Evolutionary conservation across 2,113 vertebrate genomes (phyloP).

Genomic region (Chiloscyllium plagiosum): DNA sequence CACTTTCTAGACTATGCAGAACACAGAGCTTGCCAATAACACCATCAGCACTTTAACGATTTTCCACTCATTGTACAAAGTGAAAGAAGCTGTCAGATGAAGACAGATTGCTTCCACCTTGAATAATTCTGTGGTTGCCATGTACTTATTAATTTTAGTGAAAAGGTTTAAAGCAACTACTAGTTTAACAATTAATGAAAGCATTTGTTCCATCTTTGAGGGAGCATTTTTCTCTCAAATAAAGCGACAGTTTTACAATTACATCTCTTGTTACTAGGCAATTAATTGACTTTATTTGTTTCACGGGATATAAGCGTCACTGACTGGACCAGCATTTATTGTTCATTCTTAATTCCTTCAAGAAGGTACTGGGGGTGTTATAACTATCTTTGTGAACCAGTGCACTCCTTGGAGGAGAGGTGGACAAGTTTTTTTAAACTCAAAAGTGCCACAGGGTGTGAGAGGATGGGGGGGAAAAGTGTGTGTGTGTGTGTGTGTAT

Average conservation of each 20-base stretch:
- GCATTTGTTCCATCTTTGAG: background rate
- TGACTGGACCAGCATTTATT: too few relatives aligned
- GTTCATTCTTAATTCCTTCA: too few relatives aligned
- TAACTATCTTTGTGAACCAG: too few relatives aligned
- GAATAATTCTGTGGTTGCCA: background rate
- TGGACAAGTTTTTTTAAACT: too few relatives aligned
- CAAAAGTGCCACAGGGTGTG: too few relatives aligned
- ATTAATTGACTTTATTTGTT: background rate
- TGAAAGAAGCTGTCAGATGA: too few relatives aligned
- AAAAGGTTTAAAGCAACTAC: background rate
- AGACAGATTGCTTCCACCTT: background rate
- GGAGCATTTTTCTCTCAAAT: background rate
- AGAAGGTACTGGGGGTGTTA: too few relatives aligned
- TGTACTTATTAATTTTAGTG: background rate
- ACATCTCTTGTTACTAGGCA: background rate
- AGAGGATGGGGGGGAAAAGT: too few relatives aligned
- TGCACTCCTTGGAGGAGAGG: too few relatives aligned
- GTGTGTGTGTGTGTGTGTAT: too few relatives aligned
- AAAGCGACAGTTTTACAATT: background rate
- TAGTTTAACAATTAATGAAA: background rate
- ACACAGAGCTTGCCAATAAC: background rate
- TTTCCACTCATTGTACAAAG: background rate
- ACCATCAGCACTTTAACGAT: background rate
- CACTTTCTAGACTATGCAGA: background rate
- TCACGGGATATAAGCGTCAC: too few relatives aligned